phyloP scores from a whole-genome alignment of 23 tunicate genomes.

The Oikopleura vanhoeffeni region DNA sequence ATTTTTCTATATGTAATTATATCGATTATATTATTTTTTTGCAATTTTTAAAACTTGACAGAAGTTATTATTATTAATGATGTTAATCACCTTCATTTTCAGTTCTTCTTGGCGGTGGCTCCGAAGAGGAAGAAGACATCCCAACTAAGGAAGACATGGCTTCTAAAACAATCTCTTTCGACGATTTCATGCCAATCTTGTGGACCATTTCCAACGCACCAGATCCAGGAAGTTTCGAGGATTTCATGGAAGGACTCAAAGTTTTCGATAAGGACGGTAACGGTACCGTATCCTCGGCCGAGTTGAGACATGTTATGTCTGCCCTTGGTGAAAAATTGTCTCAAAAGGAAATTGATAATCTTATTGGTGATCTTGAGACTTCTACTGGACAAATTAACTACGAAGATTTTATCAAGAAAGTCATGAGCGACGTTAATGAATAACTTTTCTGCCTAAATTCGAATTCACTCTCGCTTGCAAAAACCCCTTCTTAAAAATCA shows the following conservation, averaged over 20 bases:
- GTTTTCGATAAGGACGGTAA: constrained; percentile 13
- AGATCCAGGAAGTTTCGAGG: constrained; percentile 14
- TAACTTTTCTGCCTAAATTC: too few species aligned
- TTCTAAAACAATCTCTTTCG: background rate
- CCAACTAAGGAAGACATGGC: background rate
- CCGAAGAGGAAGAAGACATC: background rate
- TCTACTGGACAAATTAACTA: background rate
- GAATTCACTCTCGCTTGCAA: too few species aligned
- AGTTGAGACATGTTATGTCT: background rate
- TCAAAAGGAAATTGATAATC: background rate
- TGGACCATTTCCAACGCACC: constrained; percentile 4
- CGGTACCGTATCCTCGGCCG: background rate
- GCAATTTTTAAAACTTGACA: too few species aligned
- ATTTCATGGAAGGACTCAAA: background rate
- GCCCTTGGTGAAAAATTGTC: background rate
- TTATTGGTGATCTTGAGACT: background rate
- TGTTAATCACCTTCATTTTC: too few species aligned
- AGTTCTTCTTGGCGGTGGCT: background rate
- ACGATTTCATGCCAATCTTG: background rate
- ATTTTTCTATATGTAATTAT: too few species aligned
- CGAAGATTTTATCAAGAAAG: background rate
- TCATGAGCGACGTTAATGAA: background rate
- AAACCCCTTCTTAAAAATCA: too few species aligned
- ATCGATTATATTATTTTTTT: too few species aligned
- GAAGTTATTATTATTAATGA: too few species aligned